A percentile compares a stretch with the other conserved stretches of the same genome.
phyloP scores from a whole-genome alignment of 1,140 invertebrate species.

The Drosophila nikananu region DNA sequence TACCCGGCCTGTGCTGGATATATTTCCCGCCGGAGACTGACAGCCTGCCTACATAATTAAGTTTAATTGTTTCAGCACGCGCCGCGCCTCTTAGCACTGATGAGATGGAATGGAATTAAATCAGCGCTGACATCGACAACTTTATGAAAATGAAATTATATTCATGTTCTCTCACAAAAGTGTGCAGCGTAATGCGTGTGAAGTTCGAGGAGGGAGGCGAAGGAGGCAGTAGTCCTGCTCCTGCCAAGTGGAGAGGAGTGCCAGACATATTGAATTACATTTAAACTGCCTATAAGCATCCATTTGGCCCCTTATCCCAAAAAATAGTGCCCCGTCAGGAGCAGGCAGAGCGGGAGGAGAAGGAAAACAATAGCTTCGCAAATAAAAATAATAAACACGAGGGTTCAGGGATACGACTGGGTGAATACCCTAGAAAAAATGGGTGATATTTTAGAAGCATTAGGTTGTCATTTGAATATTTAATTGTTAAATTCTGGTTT shows the following conservation, averaged over 20 bases:
- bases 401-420: neutral
- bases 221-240: neutral
- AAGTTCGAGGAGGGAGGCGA: conserved; percentile 2
- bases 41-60: conserved; percentile 71
- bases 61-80: conserved; percentile 81
- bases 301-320: conserved; percentile 27
- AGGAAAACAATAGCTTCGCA: conserved; percentile 11
- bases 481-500: too few species aligned
- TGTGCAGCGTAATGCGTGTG: conserved; percentile 56
- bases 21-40: conserved; percentile 32
- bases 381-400: conserved; percentile 15
- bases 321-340: conserved; percentile 57
- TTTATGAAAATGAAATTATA: conserved; percentile 82
- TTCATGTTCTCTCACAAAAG: conserved; percentile 65
- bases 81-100: conserved; percentile 31
- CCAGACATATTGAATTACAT: conserved; percentile 78
- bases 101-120: conserved; percentile 79
- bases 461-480: too few species aligned
- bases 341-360: conserved; percentile 33
- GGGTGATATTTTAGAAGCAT: too few species aligned
- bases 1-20: neutral
- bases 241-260: conserved; percentile 28
- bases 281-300: conserved; percentile 78
- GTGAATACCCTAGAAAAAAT: neutral
- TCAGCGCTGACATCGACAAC: conserved; percentile 82